phyloP scores from a whole-genome alignment of 2,888 invertebrate species.

The Melikaiella ostensackeni region DNA sequence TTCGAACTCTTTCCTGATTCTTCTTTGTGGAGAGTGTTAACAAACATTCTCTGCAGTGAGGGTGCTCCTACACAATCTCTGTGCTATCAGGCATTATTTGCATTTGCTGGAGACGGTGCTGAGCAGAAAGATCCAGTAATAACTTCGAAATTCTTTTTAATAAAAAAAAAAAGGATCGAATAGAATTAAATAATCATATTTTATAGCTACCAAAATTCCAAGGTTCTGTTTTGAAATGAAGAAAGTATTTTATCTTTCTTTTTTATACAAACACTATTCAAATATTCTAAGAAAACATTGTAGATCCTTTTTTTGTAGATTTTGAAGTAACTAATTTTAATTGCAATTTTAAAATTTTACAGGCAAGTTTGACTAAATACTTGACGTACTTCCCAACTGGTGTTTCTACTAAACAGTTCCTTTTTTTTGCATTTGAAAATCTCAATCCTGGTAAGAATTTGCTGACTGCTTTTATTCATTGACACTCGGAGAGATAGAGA shows the following conservation, averaged over 20 bases:
- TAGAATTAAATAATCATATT: neutral
- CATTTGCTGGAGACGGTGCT: neutral
- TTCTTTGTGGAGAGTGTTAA: neutral
- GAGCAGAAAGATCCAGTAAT: neutral
- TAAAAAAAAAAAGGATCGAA: accelerated
- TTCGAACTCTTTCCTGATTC: neutral
- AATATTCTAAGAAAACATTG: too few species aligned
- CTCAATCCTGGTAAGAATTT: neutral
- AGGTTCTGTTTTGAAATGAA: too few species aligned
- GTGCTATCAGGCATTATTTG: neutral
- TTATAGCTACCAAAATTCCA: too few species aligned
- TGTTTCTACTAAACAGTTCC: neutral
- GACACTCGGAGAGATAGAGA: too few species aligned
- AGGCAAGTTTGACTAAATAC: neutral
- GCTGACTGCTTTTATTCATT: too few species aligned
- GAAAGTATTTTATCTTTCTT: too few species aligned
- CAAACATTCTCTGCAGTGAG: neutral
- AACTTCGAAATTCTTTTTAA: neutral
- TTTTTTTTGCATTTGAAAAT: neutral
- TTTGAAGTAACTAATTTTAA: too few species aligned
- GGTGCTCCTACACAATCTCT: neutral
- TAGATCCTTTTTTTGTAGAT: too few species aligned
- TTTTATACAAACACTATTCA: too few species aligned
- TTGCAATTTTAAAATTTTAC: neutral
- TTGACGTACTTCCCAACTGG: neutral